These are phyloP conservation scores for Cyrtodaria siliqua DNA, from an alignment of 2,888 invertebrate genomes.

Conservation along the genomic window DNA sequence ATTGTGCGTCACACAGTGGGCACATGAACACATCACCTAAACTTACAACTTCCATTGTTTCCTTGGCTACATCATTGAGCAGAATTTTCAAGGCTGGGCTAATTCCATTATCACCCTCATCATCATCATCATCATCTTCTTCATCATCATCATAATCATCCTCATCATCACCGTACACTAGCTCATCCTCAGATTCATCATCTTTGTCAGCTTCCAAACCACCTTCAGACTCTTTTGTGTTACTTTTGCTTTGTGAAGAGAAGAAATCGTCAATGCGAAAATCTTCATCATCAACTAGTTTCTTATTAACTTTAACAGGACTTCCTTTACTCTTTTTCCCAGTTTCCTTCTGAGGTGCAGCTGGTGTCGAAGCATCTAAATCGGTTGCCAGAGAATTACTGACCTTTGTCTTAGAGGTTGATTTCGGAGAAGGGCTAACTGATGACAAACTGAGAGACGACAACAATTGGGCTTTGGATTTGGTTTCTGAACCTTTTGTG, in stretches of 20 bases:
- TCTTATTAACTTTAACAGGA: too few relatives aligned
- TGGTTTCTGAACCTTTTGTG: background rate
- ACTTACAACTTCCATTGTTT: conserved; percentile 26
- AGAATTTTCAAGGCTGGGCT: conserved; percentile 24
- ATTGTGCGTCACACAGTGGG: conserved; percentile 44
- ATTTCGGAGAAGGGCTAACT: too few relatives aligned
- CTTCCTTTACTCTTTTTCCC: background rate
- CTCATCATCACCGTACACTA: conserved; percentile 21
- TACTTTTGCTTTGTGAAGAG: too few relatives aligned
- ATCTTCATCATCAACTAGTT: too few relatives aligned
- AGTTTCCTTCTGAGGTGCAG: background rate
- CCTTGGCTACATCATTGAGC: background rate
- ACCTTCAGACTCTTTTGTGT: background rate
- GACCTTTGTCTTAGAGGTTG: background rate
- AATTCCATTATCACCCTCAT: background rate
- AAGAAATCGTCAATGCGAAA: too few relatives aligned
- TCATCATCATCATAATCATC: conserved; percentile 21
- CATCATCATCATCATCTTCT: conserved; percentile 13
- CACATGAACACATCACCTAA: conserved; percentile 20
- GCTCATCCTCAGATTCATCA: background rate
- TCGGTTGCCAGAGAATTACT: background rate
- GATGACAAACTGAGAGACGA: too few relatives aligned
- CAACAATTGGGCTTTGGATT: background rate
- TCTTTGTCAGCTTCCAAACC: conserved; percentile 2
- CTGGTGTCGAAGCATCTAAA: background rate